Evolutionary conservation across 1,140 invertebrate species (phyloP).

Genomic region (Tetramorium simillimum): DNA sequence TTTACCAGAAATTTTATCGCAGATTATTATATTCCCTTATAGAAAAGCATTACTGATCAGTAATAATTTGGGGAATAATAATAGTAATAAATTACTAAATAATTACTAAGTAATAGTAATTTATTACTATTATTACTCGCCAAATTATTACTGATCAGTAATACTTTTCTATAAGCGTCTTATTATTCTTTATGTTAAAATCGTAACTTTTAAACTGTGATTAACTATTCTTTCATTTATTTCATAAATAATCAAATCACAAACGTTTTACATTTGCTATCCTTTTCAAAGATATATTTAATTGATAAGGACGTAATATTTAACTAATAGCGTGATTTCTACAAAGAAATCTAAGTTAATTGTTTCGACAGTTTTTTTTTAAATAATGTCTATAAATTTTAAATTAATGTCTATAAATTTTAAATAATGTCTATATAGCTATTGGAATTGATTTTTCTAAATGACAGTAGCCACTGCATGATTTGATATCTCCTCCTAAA

Average conservation of each 20-base stretch:
- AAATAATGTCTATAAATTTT: too few species aligned
- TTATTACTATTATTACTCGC: too few species aligned
- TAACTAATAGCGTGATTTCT: neutral
- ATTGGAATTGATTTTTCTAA: neutral
- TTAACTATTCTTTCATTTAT: neutral
- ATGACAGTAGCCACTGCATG: neutral
- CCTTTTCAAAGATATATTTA: neutral
- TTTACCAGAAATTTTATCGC: neutral
- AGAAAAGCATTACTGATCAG: too few species aligned
- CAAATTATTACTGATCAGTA: too few species aligned
- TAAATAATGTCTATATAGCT: neutral
- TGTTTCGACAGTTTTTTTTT: neutral
- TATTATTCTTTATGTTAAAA: neutral
- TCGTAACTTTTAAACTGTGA: neutral
- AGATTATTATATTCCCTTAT: too few species aligned
- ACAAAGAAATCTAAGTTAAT: neutral
- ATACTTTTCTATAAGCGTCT: too few species aligned
- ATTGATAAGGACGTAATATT: neutral
- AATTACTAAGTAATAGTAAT: too few species aligned
- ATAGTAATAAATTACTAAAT: too few species aligned
- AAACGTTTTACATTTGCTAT: neutral
- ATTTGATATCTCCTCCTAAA: neutral
- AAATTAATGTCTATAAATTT: neutral
- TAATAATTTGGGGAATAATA: too few species aligned
- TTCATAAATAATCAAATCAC: neutral